Percentiles rank a stretch among this genome's conserved stretches.
phyloP scores from a whole-genome alignment of 2,113 vertebrate genomes.

The Hipposideros armiger region DNA sequence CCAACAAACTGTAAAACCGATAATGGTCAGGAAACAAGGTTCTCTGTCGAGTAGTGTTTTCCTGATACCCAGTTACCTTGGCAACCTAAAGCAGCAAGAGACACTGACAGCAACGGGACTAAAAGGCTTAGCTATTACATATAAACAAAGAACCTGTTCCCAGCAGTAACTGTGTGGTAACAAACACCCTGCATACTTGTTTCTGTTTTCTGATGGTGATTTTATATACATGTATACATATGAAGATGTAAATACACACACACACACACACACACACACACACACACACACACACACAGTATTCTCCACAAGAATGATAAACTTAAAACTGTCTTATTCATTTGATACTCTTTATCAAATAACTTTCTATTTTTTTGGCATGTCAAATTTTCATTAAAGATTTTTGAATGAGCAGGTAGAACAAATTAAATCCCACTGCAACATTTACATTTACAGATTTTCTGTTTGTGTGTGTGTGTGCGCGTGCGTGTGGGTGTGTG shows the following conservation, averaged over 20 bases:
- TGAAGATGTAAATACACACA: no score
- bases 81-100: neutral
- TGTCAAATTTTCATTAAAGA: neutral
- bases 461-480: neutral
- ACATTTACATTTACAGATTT: neutral
- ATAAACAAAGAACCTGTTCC: neutral
- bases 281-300: no score
- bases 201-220: neutral
- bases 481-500: neutral
- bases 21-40: neutral
- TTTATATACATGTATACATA: neutral
- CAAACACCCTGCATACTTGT: neutral
- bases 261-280: no score
- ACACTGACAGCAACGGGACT: neutral
- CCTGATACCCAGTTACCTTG: neutral
- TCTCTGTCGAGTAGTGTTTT: neutral
- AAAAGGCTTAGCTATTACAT: neutral
- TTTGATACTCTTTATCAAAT: neutral
- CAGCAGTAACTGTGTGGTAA: neutral
- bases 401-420: neutral
- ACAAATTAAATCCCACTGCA: neutral
- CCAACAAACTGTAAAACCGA: neutral
- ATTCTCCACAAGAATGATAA: neutral
- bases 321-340: neutral
- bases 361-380: neutral